Conservation (phyloP, 1,140 invertebrate genomes). For the Heliconius melpomene region DNA sequence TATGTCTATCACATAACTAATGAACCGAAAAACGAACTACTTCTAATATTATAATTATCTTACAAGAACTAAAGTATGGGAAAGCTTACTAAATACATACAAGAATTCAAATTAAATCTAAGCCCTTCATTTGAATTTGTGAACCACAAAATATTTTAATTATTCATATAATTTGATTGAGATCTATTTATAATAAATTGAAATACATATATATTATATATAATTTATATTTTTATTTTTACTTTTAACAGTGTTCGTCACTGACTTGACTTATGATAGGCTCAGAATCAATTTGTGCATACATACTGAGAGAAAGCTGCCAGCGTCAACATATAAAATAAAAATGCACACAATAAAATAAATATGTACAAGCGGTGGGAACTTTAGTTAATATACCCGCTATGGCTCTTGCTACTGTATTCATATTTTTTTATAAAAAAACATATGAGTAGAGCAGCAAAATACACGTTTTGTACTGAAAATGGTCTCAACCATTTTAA, state of each 20-base stretch:
- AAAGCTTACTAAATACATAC: slow-evolving; percentile 1
- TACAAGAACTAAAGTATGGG: neutral
- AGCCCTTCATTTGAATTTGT: neutral
- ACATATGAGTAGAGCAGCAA: slow-evolving; percentile 49
- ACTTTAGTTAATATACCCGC: slow-evolving; percentile 67
- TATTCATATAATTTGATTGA: neutral
- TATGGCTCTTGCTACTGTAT: slow-evolving; percentile 50
- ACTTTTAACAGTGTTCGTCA: neutral
- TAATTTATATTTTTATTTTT: neutral
- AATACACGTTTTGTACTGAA: slow-evolving; percentile 54
- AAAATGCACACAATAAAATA: slow-evolving; percentile 53
- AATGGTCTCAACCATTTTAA: slow-evolving; percentile 36
- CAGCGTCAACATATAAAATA: slow-evolving; percentile 55
- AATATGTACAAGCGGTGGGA: slow-evolving; percentile 75
- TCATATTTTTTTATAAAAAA: slow-evolving; percentile 41
- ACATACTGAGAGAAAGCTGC: slow-evolving; percentile 47
- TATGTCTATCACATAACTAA: neutral
- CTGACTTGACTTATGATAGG: slow-evolving; percentile 1
- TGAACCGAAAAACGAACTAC: neutral
- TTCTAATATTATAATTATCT: neutral
- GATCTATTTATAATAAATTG: slow-evolving; percentile 16
- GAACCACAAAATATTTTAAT: neutral
- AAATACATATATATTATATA: slow-evolving; percentile 10
- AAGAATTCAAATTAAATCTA: neutral
- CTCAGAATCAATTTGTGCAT: slow-evolving; percentile 30